phyloP scores from a whole-genome alignment of 1,140 invertebrate genomes.

The Drosophila aff. region DNA sequence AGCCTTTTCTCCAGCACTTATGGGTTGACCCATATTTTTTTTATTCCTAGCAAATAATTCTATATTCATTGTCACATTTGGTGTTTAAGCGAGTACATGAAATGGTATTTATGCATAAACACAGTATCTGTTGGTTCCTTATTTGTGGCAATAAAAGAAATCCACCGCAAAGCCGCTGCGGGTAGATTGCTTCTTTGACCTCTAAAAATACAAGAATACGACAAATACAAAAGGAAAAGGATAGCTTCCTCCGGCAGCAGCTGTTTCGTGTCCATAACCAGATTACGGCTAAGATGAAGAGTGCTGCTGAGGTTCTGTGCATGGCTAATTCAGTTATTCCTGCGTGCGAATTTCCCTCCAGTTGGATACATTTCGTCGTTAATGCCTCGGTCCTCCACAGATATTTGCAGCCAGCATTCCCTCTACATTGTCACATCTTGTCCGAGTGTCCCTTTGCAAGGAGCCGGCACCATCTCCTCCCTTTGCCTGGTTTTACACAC shows the following conservation, averaged over 20 bases:
- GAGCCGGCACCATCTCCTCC: slow-evolving; percentile 12
- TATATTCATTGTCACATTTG: not conserved
- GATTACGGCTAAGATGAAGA: slow-evolving; percentile 1
- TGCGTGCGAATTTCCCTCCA: slow-evolving; percentile 6
- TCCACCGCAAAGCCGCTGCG: slow-evolving; percentile 80
- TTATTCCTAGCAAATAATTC: not conserved
- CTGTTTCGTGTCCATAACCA: slow-evolving; percentile 34
- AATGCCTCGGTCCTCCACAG: slow-evolving; percentile 50
- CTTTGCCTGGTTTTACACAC: not conserved
- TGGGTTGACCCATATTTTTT: no score
- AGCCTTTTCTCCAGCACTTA: no score
- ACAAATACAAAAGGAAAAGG: not conserved
- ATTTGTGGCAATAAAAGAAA: slow-evolving; percentile 76
- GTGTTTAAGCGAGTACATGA: not conserved
- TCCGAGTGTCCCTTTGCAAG: slow-evolving; percentile 62
- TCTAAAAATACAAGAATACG: slow-evolving; percentile 29
- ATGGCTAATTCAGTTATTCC: slow-evolving; percentile 69
- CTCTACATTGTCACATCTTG: slow-evolving; percentile 62
- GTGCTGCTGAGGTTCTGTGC: slow-evolving; percentile 17
- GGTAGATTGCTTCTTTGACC: slow-evolving; percentile 75
- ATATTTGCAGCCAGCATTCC: slow-evolving; percentile 31
- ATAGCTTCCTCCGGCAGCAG: slow-evolving; percentile 14
- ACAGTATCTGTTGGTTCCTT: slow-evolving; percentile 16
- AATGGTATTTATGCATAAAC: slow-evolving; percentile 3
- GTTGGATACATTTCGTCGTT: slow-evolving; percentile 42